A percentile compares a stretch with the other conserved stretches of the same genome.
phyloP scores from a whole-genome alignment of 2,888 invertebrate species.

The Lepidochrysops patricia region DNA sequence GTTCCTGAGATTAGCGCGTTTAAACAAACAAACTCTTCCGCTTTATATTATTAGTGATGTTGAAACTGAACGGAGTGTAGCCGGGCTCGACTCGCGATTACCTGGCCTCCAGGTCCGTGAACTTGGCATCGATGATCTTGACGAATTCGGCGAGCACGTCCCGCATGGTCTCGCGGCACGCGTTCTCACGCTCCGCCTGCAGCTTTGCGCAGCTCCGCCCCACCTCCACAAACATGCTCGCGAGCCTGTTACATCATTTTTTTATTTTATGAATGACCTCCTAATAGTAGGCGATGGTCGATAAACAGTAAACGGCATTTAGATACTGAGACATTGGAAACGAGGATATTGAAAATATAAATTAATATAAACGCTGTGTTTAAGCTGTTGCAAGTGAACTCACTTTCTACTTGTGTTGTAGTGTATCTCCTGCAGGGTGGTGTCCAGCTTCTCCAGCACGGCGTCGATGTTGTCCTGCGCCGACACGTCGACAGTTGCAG shows the following conservation, averaged over 20 bases:
- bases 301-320: not conserved
- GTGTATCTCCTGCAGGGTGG: slow-evolving; percentile 44
- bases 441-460: slow-evolving; percentile 46
- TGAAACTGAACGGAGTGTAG: too few relatives aligned
- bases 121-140: slow-evolving; percentile 31
- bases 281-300: too few relatives aligned
- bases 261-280: too few relatives aligned
- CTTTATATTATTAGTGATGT: too few relatives aligned
- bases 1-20: too few relatives aligned
- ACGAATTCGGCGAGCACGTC: slow-evolving; percentile 30
- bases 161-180: slow-evolving; percentile 26
- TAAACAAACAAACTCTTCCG: too few relatives aligned
- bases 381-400: slow-evolving; percentile 25
- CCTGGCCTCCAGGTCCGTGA: slow-evolving; percentile 34
- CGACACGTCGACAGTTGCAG: slow-evolving; percentile 23
- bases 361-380: too few relatives aligned
- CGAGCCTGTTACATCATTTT: slow-evolving; percentile 34
- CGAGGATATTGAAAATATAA: too few relatives aligned
- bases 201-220: slow-evolving; percentile 30
- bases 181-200: slow-evolving; percentile 24
- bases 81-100: too few relatives aligned
- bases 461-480: slow-evolving; percentile 33
- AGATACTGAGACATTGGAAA: not conserved
- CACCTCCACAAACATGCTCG: slow-evolving; percentile 37
- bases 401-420: slow-evolving; percentile 43